Evolutionary conservation across 1,140 invertebrate genomes (phyloP).

Genomic region (Metopolophium dirhodum): DNA sequence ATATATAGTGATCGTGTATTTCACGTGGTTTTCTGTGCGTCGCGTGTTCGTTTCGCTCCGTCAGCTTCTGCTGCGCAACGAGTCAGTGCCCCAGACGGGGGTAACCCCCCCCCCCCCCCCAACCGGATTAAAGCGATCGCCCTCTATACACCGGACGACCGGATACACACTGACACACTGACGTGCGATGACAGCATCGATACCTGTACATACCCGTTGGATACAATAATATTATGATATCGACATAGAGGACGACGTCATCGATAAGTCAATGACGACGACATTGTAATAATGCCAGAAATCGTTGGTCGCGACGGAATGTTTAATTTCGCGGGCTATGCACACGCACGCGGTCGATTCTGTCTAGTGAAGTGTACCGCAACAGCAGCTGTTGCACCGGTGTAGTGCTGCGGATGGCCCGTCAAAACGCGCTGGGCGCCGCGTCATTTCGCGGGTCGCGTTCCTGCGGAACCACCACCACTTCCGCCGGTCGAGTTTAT

Average conservation of each 20-base stretch:
- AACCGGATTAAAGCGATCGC: too few relatives aligned
- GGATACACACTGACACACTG: too few relatives aligned
- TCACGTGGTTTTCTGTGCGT: too few relatives aligned
- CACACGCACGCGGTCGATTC: neutral
- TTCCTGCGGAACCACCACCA: neutral
- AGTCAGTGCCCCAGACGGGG: too few relatives aligned
- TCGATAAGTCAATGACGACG: neutral
- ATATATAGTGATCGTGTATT: too few relatives aligned
- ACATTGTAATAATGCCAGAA: neutral
- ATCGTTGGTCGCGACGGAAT: neutral
- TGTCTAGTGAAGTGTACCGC: neutral
- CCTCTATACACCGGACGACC: too few relatives aligned
- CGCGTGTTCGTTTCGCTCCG: too few relatives aligned
- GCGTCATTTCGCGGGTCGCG: neutral
- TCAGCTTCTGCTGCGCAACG: too few relatives aligned
- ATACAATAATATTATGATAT: neutral
- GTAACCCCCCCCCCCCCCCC: too few relatives aligned
- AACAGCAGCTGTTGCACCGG: neutral
- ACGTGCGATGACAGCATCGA: too few relatives aligned
- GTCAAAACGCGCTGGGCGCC: neutral
- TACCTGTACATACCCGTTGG: too few relatives aligned
- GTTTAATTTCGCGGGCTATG: conserved; percentile 5
- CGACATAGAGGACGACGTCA: neutral
- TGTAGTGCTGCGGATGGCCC: neutral
- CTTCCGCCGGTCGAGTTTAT: neutral